Percentiles rank a stretch among this genome's conserved stretches.
phyloP scores from a whole-genome alignment of 2,888 invertebrate genomes.

The Pinctada fucata region DNA sequence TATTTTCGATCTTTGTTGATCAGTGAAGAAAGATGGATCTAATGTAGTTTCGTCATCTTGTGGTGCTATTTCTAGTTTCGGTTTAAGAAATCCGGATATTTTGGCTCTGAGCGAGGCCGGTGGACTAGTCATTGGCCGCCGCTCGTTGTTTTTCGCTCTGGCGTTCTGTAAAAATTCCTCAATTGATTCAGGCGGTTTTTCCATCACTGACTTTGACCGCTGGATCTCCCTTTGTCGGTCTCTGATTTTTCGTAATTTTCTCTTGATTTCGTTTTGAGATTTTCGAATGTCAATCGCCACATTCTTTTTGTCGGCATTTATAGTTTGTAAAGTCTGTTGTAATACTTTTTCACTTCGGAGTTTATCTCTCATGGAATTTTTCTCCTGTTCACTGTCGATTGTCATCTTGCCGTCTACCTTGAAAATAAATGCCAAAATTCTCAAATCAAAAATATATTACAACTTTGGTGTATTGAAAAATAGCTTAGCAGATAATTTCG shows the following conservation, averaged over 20 bases:
- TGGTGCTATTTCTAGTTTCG: conserved; percentile 7
- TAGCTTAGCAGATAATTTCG: too few species aligned
- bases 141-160: background rate
- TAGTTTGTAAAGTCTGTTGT: conserved; percentile 10
- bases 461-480: too few species aligned
- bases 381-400: conserved; percentile 21
- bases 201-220: conserved; percentile 3
- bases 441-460: too few species aligned
- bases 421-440: too few species aligned
- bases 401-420: conserved; percentile 9
- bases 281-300: conserved; percentile 24
- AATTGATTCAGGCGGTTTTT: conserved; percentile 14
- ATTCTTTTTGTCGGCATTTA: conserved; percentile 28
- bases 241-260: conserved; percentile 16
- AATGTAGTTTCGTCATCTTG: conserved; percentile 21
- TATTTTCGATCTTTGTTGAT: conserved; percentile 36
- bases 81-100: conserved; percentile 15
- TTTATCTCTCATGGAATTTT: conserved; percentile 5
- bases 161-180: conserved; percentile 17
- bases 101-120: conserved; percentile 16
- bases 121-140: conserved; percentile 27
- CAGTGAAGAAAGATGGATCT: conserved; percentile 34
- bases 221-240: conserved; percentile 34
- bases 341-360: conserved; percentile 17
- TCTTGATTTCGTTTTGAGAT: conserved; percentile 36